Conservation (phyloP, 2,113 vertebrate species). For the Pseudopipra pipra region DNA sequence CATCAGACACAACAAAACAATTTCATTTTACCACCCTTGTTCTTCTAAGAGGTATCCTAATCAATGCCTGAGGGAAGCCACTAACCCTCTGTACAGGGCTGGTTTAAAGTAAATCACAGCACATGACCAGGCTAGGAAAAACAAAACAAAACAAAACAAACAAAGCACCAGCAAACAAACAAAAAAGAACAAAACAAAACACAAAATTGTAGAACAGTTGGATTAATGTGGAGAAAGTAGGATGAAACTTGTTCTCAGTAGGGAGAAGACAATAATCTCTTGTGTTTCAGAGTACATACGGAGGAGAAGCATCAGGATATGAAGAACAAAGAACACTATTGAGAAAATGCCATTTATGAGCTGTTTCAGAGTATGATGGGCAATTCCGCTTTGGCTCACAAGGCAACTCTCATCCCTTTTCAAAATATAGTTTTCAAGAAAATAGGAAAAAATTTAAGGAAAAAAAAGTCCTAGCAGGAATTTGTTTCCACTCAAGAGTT, state of each 20-base stretch:
- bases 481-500: neutral
- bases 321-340: neutral
- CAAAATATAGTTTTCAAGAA: neutral
- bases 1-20: neutral
- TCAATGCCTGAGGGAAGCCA: neutral
- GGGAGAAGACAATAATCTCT: neutral
- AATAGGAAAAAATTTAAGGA: neutral
- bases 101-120: neutral
- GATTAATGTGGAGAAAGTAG: neutral
- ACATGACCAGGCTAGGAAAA: neutral
- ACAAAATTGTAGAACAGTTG: neutral
- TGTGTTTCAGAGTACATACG: neutral
- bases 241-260: neutral
- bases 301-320: neutral
- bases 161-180: neutral
- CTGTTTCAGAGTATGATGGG: neutral
- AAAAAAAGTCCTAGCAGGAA: neutral
- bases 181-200: neutral
- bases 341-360: neutral
- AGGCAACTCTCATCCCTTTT: neutral
- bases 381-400: neutral
- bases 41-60: neutral
- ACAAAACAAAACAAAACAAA: neutral
- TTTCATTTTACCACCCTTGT: neutral
- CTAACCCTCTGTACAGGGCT: neutral